These are phyloP conservation scores for Tipula unca DNA, from an alignment of 2,888 invertebrate genomes.

Conservation along the genomic window DNA sequence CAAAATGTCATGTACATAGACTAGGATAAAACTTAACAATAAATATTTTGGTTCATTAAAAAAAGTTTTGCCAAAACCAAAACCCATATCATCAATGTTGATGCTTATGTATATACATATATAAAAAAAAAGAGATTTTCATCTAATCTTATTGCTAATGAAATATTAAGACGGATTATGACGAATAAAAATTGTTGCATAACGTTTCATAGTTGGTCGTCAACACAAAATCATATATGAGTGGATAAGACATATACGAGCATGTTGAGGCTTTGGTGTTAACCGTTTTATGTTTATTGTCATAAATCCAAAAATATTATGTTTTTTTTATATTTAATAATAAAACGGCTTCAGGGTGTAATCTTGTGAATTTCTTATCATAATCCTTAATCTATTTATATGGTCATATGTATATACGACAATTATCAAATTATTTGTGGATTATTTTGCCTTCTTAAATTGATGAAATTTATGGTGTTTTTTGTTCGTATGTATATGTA, in stretches of 20 bases:
- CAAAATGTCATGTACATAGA: background rate
- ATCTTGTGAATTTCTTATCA: background rate
- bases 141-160: slow-evolving; percentile 14
- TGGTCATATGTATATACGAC: background rate
- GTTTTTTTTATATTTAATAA: background rate
- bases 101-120: too few relatives aligned
- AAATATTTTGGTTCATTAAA: too few relatives aligned
- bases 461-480: too few relatives aligned
- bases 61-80: background rate
- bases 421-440: background rate
- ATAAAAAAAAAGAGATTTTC: background rate
- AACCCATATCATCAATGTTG: background rate
- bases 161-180: background rate
- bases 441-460: background rate
- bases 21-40: background rate
- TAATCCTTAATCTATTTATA: background rate
- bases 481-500: too few relatives aligned
- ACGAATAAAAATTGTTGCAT: background rate
- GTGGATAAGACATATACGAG: background rate
- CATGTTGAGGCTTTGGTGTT: background rate
- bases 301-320: background rate
- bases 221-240: background rate
- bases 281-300: background rate
- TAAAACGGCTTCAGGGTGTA: background rate
- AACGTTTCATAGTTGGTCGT: background rate